Percentiles rank a stretch among this genome's conserved stretches.
Conservation (phyloP, 2,888 invertebrate genomes). For the Erannis defoliaria region DNA sequence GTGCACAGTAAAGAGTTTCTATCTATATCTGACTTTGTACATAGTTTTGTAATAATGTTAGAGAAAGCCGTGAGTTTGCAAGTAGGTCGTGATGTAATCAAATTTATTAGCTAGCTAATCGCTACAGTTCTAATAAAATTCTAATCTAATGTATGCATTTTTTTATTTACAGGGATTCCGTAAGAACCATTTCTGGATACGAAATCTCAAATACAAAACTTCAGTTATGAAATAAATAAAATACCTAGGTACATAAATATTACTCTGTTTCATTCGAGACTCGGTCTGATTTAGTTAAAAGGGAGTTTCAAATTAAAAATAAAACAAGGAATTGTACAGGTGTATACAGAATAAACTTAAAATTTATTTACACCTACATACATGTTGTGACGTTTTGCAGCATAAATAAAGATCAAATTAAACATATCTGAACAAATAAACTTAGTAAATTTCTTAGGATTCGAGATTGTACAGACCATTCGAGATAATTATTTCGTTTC, state of each 20-base stretch:
- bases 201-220: constrained; percentile 11
- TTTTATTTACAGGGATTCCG: constrained; percentile 52
- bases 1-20: too few relatives aligned
- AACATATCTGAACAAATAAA: constrained; percentile 46
- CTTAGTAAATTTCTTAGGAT: constrained; percentile 39
- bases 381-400: constrained; percentile 80
- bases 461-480: constrained; percentile 50
- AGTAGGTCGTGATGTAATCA: not conserved
- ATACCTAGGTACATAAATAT: not conserved
- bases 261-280: not conserved
- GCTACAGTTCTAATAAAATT: not conserved
- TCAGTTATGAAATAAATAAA: not conserved
- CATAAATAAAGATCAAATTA: constrained; percentile 66
- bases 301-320: too few relatives aligned
- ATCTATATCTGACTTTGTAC: too few relatives aligned
- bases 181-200: constrained; percentile 26
- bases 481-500: constrained; percentile 49
- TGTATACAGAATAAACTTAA: constrained; percentile 84
- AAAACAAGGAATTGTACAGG: constrained; percentile 74
- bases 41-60: too few relatives aligned
- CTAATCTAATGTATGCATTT: not conserved
- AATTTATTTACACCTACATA: constrained; percentile 85
- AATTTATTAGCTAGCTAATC: not conserved
- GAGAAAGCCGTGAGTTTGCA: not conserved
- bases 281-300: too few relatives aligned